Base-by-base conservation (phyloP, 1,140 invertebrate species). In the Aphis gossypii region DNA sequence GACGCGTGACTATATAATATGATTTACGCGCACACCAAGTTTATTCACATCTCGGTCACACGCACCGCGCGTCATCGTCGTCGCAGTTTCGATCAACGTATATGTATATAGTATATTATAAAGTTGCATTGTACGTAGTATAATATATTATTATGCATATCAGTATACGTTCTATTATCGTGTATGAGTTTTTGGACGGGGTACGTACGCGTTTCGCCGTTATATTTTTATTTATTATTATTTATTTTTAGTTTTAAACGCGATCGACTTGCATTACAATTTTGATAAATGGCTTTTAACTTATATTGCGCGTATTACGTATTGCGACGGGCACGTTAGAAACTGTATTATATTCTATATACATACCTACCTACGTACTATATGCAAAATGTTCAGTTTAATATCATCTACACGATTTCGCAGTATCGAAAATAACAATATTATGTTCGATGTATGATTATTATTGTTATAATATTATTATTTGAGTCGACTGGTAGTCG, bases 131-230 rank as follows among this genome's bases (percentile, higher is more conserved):
- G 14, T n/a, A 18, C n/a, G n/a, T 35, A 18, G n/a, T 76, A 18
- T n/a, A 76, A 76, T 76, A 76, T 76, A 76, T 76, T 76, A 76
- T 76, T 76, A 76, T 76, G 60, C 60, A 76, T 76, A 76, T 76
- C 60, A 76, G 30, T 68, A 68, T 14, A 76, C n/a, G n/a, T n/a
- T 76, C 30, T 76, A 76, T 76, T 76, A 76, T 76, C 60, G 30
- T n/a, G 5, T 76, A 76, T 76, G 60, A 76, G 30, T 76, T 76
- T 76, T 76, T 76, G 60, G 60, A 76, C 60, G 30, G 60, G 60
- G n/a, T 76, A 76, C 60, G 30, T 35, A 76, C 60, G 18, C n/a
- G 30, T 68, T 68, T n/a, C n/a, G 30, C 30, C 3, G 60, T 76
- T n/a, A 76, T n/a, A 76, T 76, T 76, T 76, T 68, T 68, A n/a